Conservation (phyloP, 35 echinoderm and acorn worm species). For the Heliocidaris tuberculata region DNA sequence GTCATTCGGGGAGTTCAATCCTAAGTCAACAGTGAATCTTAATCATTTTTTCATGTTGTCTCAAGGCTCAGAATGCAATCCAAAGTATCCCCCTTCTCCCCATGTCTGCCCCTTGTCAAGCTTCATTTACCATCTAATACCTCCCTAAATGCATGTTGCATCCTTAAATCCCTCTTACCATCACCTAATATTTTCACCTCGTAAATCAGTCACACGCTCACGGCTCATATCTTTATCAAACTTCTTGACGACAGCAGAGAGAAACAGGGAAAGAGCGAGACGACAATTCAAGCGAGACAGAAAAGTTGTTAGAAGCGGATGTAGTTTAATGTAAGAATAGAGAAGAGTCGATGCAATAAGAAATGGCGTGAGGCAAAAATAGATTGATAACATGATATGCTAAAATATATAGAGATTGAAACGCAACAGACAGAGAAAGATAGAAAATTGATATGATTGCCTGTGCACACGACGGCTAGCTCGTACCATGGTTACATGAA, state of each 20-base stretch:
- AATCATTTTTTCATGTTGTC: neutral
- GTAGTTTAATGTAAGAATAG: neutral
- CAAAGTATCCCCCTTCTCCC: neutral
- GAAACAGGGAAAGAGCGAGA: neutral
- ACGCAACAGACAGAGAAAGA: no score
- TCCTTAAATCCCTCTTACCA: neutral
- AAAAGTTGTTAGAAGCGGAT: neutral
- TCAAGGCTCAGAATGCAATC: neutral
- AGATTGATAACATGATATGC: no score
- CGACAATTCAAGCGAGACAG: neutral
- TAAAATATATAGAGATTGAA: no score
- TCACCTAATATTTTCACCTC: conserved; percentile 7
- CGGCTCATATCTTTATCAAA: neutral
- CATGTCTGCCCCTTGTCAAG: neutral
- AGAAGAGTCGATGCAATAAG: neutral
- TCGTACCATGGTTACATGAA: no score
- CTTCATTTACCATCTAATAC: neutral
- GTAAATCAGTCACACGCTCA: neutral
- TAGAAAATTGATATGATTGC: no score
- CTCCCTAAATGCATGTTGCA: conserved; percentile 16
- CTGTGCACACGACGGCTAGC: no score
- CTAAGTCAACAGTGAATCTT: neutral
- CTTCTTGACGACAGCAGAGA: neutral
- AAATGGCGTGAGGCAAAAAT: no score
- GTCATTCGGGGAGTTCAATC: neutral